Evolutionary conservation across 2,797 vertebrate genomes (phyloP), one percentile per base, ranked within the genome.

Genomic region (Fringilla coelebs): DNA sequence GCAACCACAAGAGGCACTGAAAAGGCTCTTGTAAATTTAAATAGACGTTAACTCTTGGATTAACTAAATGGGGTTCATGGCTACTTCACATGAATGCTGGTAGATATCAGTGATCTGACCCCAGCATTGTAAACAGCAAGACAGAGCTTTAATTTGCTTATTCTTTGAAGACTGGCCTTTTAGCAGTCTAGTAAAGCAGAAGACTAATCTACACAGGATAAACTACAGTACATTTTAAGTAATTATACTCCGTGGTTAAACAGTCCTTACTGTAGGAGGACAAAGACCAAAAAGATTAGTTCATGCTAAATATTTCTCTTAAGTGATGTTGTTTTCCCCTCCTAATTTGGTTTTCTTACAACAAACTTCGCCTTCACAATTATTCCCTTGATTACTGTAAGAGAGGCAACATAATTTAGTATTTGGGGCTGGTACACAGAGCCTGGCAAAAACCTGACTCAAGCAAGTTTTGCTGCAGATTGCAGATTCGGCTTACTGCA

Each of bases 361-460:
- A 91, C 93, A 96, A 95, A 95, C 89, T 94, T 96, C 3, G 49
- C 88, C 67, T 95, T 80, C 63, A 75, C 89, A 95, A 96, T 96
- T 96, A 96, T 67, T 95, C 92, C 90, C 95, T 85, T 86, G 89
- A 89, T 95, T 96, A 91, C 84, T 93, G 94, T 92, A 94, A 94
- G 58, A 65, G 83, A 61, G 89, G 91, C 94, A 96, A 82, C n/a
- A 60, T 94, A 95, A 96, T 96, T 96, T 96, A 97, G 58, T 94
- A 94, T 91, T 92, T 96, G 90, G 76, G 92, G 63, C 46, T 93
- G 81, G 73, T 94, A 91, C 60, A 88, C 48, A 88, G 54, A 92
- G 84, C 58, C 89, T 91, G 88, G 93, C 76, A 90, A 95, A 97
- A 96, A 73, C 86, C 96, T 97, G 91, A 97, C 95, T 96, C 88